Percentiles rank a stretch among this genome's conserved stretches.
Evolutionary conservation across 2,113 vertebrate genomes (phyloP).

Genomic region (Brachyhypopomus occidentalis): DNA sequence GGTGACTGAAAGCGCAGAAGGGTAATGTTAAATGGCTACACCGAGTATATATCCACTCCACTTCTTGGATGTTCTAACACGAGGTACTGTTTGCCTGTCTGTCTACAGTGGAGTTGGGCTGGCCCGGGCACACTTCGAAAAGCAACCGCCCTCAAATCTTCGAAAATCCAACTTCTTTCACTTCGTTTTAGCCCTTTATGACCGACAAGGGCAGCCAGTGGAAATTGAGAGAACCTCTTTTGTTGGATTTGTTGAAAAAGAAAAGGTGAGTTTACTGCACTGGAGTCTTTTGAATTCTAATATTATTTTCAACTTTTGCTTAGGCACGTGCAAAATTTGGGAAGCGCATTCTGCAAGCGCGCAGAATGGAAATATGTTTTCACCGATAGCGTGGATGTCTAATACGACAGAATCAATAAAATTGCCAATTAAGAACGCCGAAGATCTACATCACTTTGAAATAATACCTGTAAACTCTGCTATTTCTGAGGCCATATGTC

Average conservation of each 20-base stretch:
- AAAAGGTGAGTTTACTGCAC: slow-evolving; percentile 81
- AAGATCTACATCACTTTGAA: too few relatives aligned
- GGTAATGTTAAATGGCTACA: too few relatives aligned
- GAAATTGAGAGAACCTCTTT: slow-evolving; percentile 97
- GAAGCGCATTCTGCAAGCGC: too few relatives aligned
- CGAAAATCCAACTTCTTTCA: slow-evolving; percentile 99
- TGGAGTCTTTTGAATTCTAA: neutral
- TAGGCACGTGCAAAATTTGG: too few relatives aligned
- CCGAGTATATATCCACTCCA: too few relatives aligned
- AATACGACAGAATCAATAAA: too few relatives aligned
- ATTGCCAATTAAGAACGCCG: too few relatives aligned
- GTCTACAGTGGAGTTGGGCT: slow-evolving; percentile 94
- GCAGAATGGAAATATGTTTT: too few relatives aligned
- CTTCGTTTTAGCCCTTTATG: slow-evolving; percentile 97
- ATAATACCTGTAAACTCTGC: too few relatives aligned
- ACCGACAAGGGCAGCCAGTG: slow-evolving; percentile 97
- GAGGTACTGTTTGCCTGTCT: slow-evolving; percentile 59
- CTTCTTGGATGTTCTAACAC: too few relatives aligned
- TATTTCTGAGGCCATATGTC: neutral
- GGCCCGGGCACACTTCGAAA: slow-evolving; percentile 99
- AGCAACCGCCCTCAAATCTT: slow-evolving; percentile 97
- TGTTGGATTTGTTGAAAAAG: slow-evolving; percentile 96
- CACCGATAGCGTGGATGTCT: too few relatives aligned
- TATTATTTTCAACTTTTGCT: neutral
- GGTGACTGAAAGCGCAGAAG: too few relatives aligned